Base-by-base conservation (phyloP, 2,797 vertebrate species). In the Lepilemur septentrionalis region DNA sequence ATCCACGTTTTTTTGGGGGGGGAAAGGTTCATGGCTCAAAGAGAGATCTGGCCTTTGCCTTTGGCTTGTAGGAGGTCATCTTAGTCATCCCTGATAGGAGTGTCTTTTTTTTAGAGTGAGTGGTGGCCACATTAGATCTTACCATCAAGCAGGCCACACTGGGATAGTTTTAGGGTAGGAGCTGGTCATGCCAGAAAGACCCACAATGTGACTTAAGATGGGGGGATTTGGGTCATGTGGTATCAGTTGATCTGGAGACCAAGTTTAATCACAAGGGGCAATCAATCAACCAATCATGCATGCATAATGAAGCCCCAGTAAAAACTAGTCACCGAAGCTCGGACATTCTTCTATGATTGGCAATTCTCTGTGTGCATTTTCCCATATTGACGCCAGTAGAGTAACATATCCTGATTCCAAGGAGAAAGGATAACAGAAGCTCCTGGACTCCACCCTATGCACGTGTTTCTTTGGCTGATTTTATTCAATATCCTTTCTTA, bases 61-160 rank as follows among this genome's bases (percentile, higher is more conserved):
- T 67, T 70, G 7, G 7, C 3, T 50, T 84, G 35, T 61, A 2
- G 25, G 7, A 18, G 38, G 5, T 61, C 17, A 65, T 75, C 5
- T 48, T 32, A 55, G 25, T 55, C 25, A 35, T 12, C 61, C 32
- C 14, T 28, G 32, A 35, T 9, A 48, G 14, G 5, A 50, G 1
- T 5, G 17, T 23, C 28, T 35, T n/a, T 23, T 23, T 30, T 41
- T 46, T 50, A n/a, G 14, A 6, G 28, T 79, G 15, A 17, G 9
- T 17, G 4, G 2, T 72, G 4, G 20, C 25, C 28, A 63, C 7
- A 38, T 52, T 38, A 84, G 20, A 50, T 25, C 4, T 48, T 65
- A 75, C 11, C 10, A 30, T 76, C 5, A 1, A 67, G 15, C 0
- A 28, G 12, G 2, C 3, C 17, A 75, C 3, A n/a, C 12, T 20